Evolutionary conservation across 1,140 invertebrate species (phyloP), one percentile per base, ranked within the genome.

Genomic region (Spodoptera litura): DNA sequence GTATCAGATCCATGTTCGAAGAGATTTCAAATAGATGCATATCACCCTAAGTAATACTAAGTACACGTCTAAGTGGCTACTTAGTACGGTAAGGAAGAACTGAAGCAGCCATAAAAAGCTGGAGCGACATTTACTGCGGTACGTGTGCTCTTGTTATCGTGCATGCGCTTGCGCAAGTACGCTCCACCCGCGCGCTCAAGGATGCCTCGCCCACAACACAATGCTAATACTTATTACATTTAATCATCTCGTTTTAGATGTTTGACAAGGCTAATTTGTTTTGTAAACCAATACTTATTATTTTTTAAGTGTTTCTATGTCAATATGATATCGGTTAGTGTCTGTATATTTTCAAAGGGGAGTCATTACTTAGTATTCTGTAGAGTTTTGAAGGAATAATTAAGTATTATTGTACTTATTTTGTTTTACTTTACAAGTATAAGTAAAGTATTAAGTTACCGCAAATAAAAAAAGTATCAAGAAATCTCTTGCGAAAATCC

Each of bases 121-220:
- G 62, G 49, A 58, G 20, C 20, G 38, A 59, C 71, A 74, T 74
- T 74, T 74, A 74, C 49, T 31, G 13, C 38, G 11, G 3, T 51
- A 74, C 71, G 71, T 74, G 71, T 74, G 56, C 56, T 74, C 71
- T 74, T 74, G 71, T 74, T 52, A 64, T 38, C 31, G 35, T 58
- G 11, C 59, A 38, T 73, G 31, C 3, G 9, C 3, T 74, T 74
- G 71, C 38, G 44, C 55, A 74, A 74, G 38, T 10, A 35, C 4
- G 13, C 53, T 59, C 53, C 53, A 20, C 70, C 55, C 53, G 70
- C 25, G 25, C n/a, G 53, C 55, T 74, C 71, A 74, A 74, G 71
- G 71, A 74, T 74, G 56, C 2, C 25, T 58, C 71, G 71, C 71
- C 71, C 71, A 72, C 70, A 6, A 31, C 20, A 56, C 31, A 56